Evolutionary conservation across 1,140 invertebrate genomes (phyloP), one percentile per base, ranked within the genome.

Genomic region (Drosophila yakuba): DNA sequence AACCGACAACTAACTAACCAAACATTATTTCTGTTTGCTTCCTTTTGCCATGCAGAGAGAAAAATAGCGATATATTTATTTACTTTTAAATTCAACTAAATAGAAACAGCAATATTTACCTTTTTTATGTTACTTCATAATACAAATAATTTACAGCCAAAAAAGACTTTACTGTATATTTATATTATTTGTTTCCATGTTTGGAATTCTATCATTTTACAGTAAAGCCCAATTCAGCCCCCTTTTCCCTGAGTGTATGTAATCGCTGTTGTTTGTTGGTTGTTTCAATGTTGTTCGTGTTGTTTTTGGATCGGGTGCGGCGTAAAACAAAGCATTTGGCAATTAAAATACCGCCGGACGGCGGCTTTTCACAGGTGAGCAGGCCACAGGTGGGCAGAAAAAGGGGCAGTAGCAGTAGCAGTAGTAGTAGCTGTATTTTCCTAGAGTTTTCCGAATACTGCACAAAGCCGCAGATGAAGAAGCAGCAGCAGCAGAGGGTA

Each of bases 291-390:
- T 47, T 71, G 48, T 38, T 56, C 35, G 55, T 63, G 36, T 62
- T 68, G 59, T 23, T 51, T 36, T 28, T 41, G 39, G 41, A 51
- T 20, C 51, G 15, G 25, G 43, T 80, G 55, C 78, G 78, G 78
- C 61, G 15, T 48, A 67, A 54, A 73, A 81, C 73, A 81, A 81
- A 81, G 78, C 48, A 74, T 76, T 76, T 77, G 74, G 64, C 79
- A 81, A 81, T 81, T 81, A 81, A 81, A 81, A 81, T 81, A 72
- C 78, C 73, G 58, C 73, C 45, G 55, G 57, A 59, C 72, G 50
- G 51, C 39, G 55, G 23, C 39, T 58, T 58, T 61, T 69, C 47
- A 38, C 55, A 59, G 69, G 55, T 72, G 69, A 38, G 36, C 36
- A 14, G 36, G 39, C 71, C 60, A 50, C 69, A 74, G 59, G 60